Conservation (phyloP, 30 jellyfish, hydroid and myxozoan species). For the Hydra vulgaris region DNA sequence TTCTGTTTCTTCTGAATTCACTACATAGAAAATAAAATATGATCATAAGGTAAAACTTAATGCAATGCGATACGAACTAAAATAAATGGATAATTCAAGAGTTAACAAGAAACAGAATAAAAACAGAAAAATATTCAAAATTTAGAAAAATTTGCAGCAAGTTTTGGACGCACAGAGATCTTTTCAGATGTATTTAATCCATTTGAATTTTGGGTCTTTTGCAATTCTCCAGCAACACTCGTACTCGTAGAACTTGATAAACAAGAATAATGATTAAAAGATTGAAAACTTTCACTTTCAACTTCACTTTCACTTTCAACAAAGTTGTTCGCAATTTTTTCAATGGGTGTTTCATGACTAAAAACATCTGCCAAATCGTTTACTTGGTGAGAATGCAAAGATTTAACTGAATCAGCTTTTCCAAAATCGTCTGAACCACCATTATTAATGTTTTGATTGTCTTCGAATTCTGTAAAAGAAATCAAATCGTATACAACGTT, state of each 20-base stretch:
- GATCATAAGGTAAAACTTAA: no score
- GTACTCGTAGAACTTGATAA: neutral
- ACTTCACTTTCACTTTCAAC: neutral
- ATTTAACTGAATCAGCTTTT: neutral
- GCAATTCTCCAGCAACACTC: neutral
- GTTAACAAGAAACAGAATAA: no score
- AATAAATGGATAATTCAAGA: no score
- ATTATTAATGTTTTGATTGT: neutral
- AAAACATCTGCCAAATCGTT: neutral
- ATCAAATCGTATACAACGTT: conserved; percentile 7
- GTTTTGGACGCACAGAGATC: neutral
- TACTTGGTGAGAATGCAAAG: neutral
- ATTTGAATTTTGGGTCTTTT: neutral
- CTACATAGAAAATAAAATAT: no score
- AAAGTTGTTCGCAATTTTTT: neutral
- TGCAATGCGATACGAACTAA: no score
- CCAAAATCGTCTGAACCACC: conserved; percentile 16
- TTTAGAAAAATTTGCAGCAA: neutral
- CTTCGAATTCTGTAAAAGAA: conserved; percentile 24
- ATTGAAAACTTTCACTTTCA: no score
- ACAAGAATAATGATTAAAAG: neutral
- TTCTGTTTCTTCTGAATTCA: no score
- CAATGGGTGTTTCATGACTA: neutral
- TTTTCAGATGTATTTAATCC: neutral
- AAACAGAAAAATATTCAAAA: no score